Evolutionary conservation across 1,140 invertebrate species (phyloP), one percentile per base, ranked within the genome.

Genomic region (Nephila pilipes): DNA sequence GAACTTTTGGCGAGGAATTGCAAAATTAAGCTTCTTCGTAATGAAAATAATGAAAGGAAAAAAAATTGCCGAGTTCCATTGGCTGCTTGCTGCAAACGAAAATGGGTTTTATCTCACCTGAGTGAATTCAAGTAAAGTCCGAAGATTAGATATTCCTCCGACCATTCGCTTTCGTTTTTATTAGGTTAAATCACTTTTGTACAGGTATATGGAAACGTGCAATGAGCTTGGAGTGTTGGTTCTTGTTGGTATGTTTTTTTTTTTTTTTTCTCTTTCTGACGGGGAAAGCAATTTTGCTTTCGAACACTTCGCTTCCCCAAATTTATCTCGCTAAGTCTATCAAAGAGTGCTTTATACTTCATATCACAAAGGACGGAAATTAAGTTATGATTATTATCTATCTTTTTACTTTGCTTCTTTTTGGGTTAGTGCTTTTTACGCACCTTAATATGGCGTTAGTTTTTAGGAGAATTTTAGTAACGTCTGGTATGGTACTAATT

Each of bases 51-150:
- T 29, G 29, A 75, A 81, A 38, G 79, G 25, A 81, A 81, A 46
- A 63, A 81, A 81, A 46, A 10, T 81, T 46, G 36, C 16, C 38
- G 16, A 12, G 29, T 75, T 75, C 65, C 29, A 18, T 46, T 10
- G 46, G 29, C 65, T 75, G 65, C 25, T 25, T 75, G 65, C 65
- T 32, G 25, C 65, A 18, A 32, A 75, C 65, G 65, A 16, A 75
- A 75, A 46, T 81, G 36, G 79, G 79, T 36, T 81, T 81, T 81
- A 81, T 46, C 38, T 81, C 79, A 81, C 79, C 79, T 81, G 79
- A 81, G 79, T 54, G 79, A 81, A 81, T 81, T 81, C 79, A 46
- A 81, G 79, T 46, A 54, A 81, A 46, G 79, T 81, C 79, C 38
- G 36, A 25, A 81, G 79, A 81, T 81, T 81, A 81, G 79, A 46